Base-by-base conservation (phyloP, 2,888 invertebrate genomes). In the Sminthurides aquaticus region DNA sequence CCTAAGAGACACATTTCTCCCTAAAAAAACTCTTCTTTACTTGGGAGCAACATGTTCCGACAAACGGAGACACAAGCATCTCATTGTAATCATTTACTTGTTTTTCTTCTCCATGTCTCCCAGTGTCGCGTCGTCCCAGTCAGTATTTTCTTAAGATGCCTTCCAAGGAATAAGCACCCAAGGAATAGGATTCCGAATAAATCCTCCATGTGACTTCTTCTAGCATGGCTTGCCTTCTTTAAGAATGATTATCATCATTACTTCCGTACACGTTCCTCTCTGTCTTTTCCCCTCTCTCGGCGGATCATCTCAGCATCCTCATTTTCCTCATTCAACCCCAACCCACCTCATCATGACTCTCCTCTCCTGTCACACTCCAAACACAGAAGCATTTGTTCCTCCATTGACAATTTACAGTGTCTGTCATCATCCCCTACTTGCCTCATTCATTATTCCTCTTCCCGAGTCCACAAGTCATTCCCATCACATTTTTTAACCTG, bases 351-450 rank as follows among this genome's bases (percentile, higher is more conserved):
- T 34, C 8, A 34, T 34, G 43, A 34, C 52, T 52, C 15, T 52
- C 11, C 52, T n/a, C n/a, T 34, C 15, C 52, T 52, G 52, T 52
- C 52, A 52, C 8, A 20, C 22, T 52, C 25, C 60, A 60, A 57
- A 65, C 65, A 65, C 48, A 60, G 54, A 57, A 57, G 48, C 66
- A 62, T 62, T 65, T 65, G 61, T 65, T 65, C 60, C 57, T 61
- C 49, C 65, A 59, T 34, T 60, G 2, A 54, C 61, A 52, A 62
- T 66, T 66, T 61, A 58, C 62, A 49, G 52, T 66, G 66, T 66
- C 66, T 66, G 57, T 66, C 66, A 66, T 52, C 66, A 61, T 60
- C 26, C 49, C 26, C 1, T 48, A 48, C 26, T 49, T 60, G 25
- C 49, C 60, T 29, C 28, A 27, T 29, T 28, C 58, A 58, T 27